A percentile compares a stretch with the other conserved stretches of the same genome.
These are phyloP conservation scores for Stigmatopora argus DNA, from an alignment of 2,113 vertebrate species.

Conservation along the genomic window DNA sequence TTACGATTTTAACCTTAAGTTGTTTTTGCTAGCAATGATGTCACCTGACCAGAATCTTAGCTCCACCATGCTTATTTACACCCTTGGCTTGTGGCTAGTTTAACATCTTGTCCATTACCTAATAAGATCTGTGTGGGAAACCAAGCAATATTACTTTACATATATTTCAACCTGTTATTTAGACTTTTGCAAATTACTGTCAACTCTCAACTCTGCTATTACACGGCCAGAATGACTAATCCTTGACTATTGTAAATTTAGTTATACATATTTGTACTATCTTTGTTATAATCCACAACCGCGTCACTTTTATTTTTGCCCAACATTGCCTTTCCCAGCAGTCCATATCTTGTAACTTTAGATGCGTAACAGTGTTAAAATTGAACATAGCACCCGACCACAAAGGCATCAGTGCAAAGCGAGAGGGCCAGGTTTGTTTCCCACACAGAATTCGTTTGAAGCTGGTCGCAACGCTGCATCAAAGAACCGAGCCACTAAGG, in stretches of 20 bases:
- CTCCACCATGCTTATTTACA: too few relatives aligned
- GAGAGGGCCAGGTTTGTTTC: constrained; percentile 14
- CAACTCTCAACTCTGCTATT: neutral
- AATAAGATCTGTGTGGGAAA: too few relatives aligned
- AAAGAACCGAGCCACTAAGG: constrained; percentile 33
- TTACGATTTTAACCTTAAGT: too few relatives aligned
- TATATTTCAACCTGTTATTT: neutral
- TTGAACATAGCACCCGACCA: constrained; percentile 20
- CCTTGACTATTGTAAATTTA: neutral
- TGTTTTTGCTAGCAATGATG: too few relatives aligned
- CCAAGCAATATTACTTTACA: too few relatives aligned
- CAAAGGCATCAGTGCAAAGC: constrained; percentile 12
- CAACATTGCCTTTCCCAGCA: neutral
- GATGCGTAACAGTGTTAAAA: neutral
- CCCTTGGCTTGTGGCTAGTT: too few relatives aligned
- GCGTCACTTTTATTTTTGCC: neutral
- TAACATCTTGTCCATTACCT: too few relatives aligned
- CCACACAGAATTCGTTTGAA: constrained; percentile 23
- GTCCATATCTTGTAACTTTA: neutral
- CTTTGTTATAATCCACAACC: neutral
- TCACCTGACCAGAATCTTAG: too few relatives aligned
- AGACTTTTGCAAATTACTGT: neutral
- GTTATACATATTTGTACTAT: neutral
- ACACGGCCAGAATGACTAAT: neutral
- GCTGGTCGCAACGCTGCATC: neutral